These are phyloP conservation scores for Caradrina clavipalpis DNA, from an alignment of 2,888 invertebrate species.

Conservation along the genomic window DNA sequence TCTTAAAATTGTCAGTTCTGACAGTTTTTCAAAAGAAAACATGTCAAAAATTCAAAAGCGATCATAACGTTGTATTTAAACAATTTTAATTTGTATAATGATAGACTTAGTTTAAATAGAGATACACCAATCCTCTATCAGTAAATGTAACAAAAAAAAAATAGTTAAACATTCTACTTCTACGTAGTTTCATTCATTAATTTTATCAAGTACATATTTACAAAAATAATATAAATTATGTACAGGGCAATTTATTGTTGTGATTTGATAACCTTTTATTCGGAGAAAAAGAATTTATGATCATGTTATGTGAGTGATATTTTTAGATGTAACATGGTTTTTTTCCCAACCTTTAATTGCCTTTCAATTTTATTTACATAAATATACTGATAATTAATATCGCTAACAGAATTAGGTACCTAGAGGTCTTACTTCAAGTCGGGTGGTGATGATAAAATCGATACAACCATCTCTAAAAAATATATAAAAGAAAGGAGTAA, in stretches of 20 bases:
- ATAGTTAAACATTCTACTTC: not conserved
- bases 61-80: too few species aligned
- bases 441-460: not conserved
- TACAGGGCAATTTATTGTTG: slow-evolving; percentile 23
- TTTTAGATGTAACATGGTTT: slow-evolving; percentile 12
- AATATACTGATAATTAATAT: not conserved
- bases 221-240: slow-evolving; percentile 13
- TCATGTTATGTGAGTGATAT: slow-evolving; percentile 17
- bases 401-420: slow-evolving; percentile 1
- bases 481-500: too few species aligned
- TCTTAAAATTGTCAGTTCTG: too few species aligned
- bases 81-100: too few species aligned
- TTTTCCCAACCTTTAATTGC: slow-evolving; percentile 13
- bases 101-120: too few species aligned
- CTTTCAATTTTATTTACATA: not conserved
- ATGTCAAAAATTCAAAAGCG: too few species aligned
- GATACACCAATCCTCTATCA: too few species aligned
- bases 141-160: not conserved
- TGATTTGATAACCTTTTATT: slow-evolving; percentile 44
- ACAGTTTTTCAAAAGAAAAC: too few species aligned
- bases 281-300: slow-evolving; percentile 30
- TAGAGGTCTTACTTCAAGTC: not conserved
- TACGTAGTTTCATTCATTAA: slow-evolving; percentile 12
- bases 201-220: slow-evolving; percentile 16
- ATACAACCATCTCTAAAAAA: not conserved